These are phyloP conservation scores for Strigamia crassipes DNA, from an alignment of 2,888 invertebrate species.

Conservation along the genomic window DNA sequence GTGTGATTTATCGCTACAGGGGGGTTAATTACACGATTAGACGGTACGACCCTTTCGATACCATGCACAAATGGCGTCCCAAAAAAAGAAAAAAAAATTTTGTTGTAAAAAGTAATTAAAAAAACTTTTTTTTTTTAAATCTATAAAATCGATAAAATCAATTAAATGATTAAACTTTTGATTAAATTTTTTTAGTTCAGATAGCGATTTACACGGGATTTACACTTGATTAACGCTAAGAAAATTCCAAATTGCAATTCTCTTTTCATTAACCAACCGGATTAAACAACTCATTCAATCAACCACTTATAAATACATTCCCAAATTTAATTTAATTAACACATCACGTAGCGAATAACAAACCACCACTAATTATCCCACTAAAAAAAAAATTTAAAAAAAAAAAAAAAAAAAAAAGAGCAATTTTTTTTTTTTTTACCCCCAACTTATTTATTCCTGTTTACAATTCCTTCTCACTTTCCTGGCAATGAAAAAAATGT, in stretches of 20 bases:
- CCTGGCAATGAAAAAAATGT: background rate
- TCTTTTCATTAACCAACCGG: background rate
- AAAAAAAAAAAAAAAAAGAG: background rate
- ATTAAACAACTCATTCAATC: background rate
- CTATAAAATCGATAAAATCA: no score
- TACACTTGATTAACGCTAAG: background rate
- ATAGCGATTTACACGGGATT: no score
- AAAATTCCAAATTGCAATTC: background rate
- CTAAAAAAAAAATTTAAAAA: background rate
- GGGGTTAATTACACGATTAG: background rate
- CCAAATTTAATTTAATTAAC: background rate
- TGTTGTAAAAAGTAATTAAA: no score
- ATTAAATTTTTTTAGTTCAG: no score
- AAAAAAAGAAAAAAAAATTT: no score
- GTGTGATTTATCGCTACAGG: conserved; percentile 4
- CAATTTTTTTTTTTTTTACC: background rate
- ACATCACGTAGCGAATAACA: background rate
- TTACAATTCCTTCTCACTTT: conserved; percentile 5
- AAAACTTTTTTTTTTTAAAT: no score
- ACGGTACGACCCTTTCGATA: background rate
- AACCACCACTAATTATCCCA: background rate
- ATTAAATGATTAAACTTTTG: no score
- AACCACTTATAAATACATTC: background rate
- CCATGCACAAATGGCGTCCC: background rate
- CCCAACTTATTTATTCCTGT: background rate